These are phyloP conservation scores for Acropternis orthonyx DNA, from an alignment of 2,797 vertebrate species.

Conservation along the genomic window DNA sequence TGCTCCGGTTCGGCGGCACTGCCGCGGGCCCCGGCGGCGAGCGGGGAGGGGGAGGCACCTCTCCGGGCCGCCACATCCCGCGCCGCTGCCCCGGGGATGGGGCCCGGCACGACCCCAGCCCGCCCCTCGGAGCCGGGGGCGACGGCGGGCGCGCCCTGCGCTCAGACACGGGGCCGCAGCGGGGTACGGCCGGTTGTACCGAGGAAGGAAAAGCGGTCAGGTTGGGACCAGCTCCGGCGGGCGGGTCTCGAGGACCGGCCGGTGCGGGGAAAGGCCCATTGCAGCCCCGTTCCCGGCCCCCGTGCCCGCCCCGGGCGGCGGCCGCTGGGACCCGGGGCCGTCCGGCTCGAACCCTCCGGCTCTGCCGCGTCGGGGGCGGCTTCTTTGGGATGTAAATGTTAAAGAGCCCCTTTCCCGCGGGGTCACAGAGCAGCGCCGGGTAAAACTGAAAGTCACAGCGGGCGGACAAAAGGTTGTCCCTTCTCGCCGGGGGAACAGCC, in stretches of 20 bases:
- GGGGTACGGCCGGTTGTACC: not conserved
- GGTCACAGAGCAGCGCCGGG: not conserved
- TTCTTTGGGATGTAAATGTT: not conserved
- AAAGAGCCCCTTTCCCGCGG: not conserved
- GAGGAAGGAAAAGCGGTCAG: not conserved
- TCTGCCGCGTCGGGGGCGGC: not conserved
- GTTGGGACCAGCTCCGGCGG: not conserved
- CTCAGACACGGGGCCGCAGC: not conserved
- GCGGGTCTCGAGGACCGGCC: not conserved
- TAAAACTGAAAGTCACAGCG: constrained; percentile 31
- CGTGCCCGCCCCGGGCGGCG: not conserved
- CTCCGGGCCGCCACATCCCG: not conserved
- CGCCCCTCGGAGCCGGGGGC: not conserved
- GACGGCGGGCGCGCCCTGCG: not conserved
- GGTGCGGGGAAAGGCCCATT: not conserved
- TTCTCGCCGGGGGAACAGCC: not conserved
- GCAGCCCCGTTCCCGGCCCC: not conserved
- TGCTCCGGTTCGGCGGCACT: not conserved
- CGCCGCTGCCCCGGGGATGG: not conserved
- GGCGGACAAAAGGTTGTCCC: not conserved
- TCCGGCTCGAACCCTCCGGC: not conserved
- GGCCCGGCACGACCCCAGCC: not conserved
- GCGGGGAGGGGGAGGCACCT: not conserved
- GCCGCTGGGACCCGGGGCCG: not conserved
- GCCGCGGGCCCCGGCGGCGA: not conserved